Evolutionary conservation across 2,797 vertebrate genomes (phyloP).

Genomic region (Epinephelus coioides): DNA sequence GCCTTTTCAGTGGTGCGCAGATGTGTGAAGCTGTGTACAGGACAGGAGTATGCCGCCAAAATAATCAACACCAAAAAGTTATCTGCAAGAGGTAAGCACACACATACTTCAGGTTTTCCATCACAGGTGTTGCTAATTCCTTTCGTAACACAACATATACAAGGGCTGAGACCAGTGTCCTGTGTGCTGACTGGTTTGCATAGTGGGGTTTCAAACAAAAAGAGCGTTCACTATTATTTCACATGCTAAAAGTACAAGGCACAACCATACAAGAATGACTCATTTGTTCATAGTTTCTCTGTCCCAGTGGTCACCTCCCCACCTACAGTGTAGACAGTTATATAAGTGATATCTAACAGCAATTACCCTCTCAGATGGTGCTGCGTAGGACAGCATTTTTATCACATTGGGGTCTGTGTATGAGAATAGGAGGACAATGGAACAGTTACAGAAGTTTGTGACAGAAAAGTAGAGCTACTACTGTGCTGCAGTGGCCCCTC

Average conservation of each 20-base stretch:
- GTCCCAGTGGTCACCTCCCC: conserved; percentile 40
- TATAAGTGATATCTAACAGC: conserved; percentile 38
- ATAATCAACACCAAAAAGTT: conserved; percentile 99
- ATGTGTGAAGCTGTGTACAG: conserved; percentile 96
- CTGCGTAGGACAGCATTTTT: conserved; percentile 36
- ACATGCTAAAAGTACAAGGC: conserved; percentile 2
- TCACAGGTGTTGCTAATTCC: background rate
- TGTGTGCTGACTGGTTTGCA: no score
- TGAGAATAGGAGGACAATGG: conserved; percentile 22
- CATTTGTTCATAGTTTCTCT: conserved; percentile 35
- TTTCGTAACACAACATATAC: background rate
- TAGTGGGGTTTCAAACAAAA: background rate
- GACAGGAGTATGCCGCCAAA: conserved; percentile 97
- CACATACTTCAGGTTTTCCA: background rate
- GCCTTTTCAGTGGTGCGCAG: conserved; percentile 97
- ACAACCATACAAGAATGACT: conserved; percentile 3
- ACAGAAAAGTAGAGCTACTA: background rate
- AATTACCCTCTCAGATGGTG: conserved; percentile 42
- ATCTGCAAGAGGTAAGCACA: conserved; percentile 93
- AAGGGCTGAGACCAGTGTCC: no score
- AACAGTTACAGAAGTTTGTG: conserved; percentile 2
- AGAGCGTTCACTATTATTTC: background rate
- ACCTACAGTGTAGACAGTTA: conserved; percentile 52
- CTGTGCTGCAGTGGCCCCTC: background rate
- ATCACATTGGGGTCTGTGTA: conserved; percentile 33